Evolutionary conservation across 2,888 invertebrate genomes (phyloP).

Genomic region (Zaprionus bogoriensis): DNA sequence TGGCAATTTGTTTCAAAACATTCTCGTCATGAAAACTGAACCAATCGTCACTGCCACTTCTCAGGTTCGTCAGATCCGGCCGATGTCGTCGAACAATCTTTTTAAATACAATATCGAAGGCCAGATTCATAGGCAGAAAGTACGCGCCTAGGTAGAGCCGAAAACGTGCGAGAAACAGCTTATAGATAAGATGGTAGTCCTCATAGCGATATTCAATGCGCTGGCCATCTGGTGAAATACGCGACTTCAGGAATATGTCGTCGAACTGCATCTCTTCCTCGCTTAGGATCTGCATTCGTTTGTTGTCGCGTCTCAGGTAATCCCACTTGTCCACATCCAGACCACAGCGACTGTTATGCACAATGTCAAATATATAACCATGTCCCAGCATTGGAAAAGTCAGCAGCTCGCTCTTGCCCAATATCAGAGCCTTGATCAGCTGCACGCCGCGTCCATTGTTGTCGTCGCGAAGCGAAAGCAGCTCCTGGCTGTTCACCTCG

Average conservation of each 20-base stretch:
- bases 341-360: constrained; percentile 85
- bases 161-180: constrained; percentile 83
- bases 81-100: constrained; percentile 32
- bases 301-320: constrained; percentile 86
- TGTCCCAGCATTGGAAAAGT: constrained; percentile 43
- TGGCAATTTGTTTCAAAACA: constrained; percentile 42
- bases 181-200: constrained; percentile 82
- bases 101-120: constrained; percentile 78
- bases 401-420: constrained; percentile 58
- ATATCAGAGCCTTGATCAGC: constrained; percentile 77
- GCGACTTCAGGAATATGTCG: constrained; percentile 72
- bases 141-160: constrained; percentile 84
- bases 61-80: constrained; percentile 30
- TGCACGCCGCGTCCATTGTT: constrained; percentile 68
- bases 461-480: constrained; percentile 50
- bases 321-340: constrained; percentile 88
- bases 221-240: constrained; percentile 64
- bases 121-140: constrained; percentile 82
- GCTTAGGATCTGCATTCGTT: constrained; percentile 58
- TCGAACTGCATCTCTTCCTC: constrained; percentile 69
- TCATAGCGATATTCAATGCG: constrained; percentile 84
- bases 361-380: constrained; percentile 83
- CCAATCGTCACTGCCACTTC: constrained; percentile 30
- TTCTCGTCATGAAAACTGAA: constrained; percentile 56
- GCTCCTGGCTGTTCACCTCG: constrained; percentile 25